These are phyloP conservation scores for Accipiter virgatus DNA, from an alignment of 2,113 vertebrate genomes.

Conservation along the genomic window DNA sequence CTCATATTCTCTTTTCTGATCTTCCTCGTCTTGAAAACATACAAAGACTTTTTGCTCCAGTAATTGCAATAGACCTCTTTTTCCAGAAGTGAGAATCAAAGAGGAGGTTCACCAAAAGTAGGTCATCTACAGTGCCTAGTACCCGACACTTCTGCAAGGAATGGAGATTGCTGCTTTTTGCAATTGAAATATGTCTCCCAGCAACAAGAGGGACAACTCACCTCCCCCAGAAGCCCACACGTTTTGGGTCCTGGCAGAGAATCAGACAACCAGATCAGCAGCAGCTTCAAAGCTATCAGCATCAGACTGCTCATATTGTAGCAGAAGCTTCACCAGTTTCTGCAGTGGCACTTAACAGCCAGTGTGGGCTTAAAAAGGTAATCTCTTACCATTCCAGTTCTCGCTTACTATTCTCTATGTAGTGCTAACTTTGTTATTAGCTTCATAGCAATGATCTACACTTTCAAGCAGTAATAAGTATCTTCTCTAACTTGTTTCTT, in stretches of 20 bases:
- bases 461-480: not conserved
- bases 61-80: not conserved
- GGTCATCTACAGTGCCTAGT: slow-evolving; percentile 35
- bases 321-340: slow-evolving; percentile 12
- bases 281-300: slow-evolving; percentile 51
- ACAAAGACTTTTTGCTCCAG: not conserved
- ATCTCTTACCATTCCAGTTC: not conserved
- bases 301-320: slow-evolving; percentile 43
- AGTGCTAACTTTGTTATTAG: not conserved
- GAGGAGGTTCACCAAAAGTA: slow-evolving; percentile 47
- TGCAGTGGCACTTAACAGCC: slow-evolving; percentile 37
- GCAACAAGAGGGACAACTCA: slow-evolving; percentile 61
- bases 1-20: not conserved
- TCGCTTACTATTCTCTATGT: not conserved
- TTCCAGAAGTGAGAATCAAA: slow-evolving; percentile 20
- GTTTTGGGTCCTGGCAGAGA: slow-evolving; percentile 48
- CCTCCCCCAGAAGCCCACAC: slow-evolving; percentile 52
- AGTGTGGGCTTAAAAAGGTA: slow-evolving; percentile 12
- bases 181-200: slow-evolving; percentile 63
- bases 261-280: slow-evolving; percentile 55
- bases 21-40: not conserved
- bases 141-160: slow-evolving; percentile 27
- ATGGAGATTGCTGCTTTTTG: slow-evolving; percentile 52
- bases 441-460: not conserved
- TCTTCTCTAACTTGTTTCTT: slow-evolving; percentile 1